These are phyloP conservation scores for Damaliscus lunatus DNA, from an alignment of 2,113 vertebrate genomes.

Conservation along the genomic window DNA sequence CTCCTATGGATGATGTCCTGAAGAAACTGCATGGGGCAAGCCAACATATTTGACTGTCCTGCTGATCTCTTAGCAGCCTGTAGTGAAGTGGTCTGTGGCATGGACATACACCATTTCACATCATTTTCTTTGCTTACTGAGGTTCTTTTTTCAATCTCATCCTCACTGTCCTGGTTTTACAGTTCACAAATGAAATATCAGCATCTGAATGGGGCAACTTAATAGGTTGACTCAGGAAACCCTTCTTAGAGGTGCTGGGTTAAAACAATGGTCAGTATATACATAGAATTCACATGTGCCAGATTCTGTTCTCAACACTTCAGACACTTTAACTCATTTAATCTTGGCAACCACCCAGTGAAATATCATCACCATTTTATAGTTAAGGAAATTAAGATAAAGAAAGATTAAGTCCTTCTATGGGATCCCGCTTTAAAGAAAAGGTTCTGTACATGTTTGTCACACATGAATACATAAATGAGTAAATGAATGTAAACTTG, in stretches of 20 bases:
- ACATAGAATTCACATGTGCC: background rate
- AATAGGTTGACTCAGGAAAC: background rate
- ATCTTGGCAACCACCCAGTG: background rate
- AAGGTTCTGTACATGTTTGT: background rate
- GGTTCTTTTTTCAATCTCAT: background rate
- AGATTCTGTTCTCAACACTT: background rate
- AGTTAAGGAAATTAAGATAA: background rate
- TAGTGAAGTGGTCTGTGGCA: background rate
- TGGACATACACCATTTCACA: background rate
- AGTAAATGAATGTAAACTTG: background rate
- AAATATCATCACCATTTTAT: background rate
- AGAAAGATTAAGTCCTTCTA: background rate
- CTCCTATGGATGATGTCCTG: background rate
- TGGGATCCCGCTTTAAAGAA: background rate
- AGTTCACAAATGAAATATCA: background rate
- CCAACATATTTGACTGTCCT: background rate
- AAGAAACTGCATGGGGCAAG: background rate
- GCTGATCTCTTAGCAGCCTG: background rate
- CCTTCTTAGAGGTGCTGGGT: background rate
- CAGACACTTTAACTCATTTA: background rate
- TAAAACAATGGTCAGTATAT: background rate
- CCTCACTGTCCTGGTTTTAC: background rate
- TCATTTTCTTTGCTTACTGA: background rate
- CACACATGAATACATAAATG: background rate
- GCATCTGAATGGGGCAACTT: background rate